These are phyloP conservation scores for Epicauta chinensis DNA, from an alignment of 1,140 invertebrate species.

Conservation along the genomic window DNA sequence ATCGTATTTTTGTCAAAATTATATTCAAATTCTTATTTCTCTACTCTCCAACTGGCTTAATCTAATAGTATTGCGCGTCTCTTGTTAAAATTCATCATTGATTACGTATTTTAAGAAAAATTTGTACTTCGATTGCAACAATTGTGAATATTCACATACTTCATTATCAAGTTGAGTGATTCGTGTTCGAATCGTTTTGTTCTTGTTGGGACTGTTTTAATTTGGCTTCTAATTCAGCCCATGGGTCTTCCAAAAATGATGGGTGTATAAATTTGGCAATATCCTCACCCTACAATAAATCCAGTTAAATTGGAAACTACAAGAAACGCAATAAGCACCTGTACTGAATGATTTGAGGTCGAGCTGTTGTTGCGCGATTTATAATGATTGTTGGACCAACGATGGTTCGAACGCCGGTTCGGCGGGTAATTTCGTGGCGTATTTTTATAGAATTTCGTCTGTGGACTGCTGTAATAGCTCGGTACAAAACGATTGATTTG, in stretches of 20 bases:
- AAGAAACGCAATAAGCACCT: background rate
- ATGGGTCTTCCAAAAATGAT: slow-evolving; percentile 15
- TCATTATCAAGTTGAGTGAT: too few species aligned
- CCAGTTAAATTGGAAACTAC: background rate
- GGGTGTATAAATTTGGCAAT: slow-evolving; percentile 14
- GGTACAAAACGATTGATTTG: slow-evolving; percentile 4
- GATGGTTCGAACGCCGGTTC: slow-evolving; percentile 1
- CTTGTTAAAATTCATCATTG: too few species aligned
- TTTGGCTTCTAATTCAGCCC: slow-evolving; percentile 10
- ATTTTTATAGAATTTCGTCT: slow-evolving; percentile 9
- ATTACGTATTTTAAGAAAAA: too few species aligned
- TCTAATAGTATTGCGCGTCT: too few species aligned
- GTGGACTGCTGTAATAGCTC: slow-evolving; percentile 14
- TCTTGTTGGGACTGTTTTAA: too few species aligned
- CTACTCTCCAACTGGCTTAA: too few species aligned
- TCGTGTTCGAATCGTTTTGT: too few species aligned
- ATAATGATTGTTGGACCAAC: slow-evolving; percentile 6
- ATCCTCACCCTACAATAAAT: slow-evolving; percentile 5
- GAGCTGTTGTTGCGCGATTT: slow-evolving; percentile 5
- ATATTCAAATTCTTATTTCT: too few species aligned
- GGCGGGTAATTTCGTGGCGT: slow-evolving; percentile 15
- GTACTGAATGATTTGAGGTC: slow-evolving; percentile 1
- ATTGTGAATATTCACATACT: too few species aligned
- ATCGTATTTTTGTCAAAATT: too few species aligned
- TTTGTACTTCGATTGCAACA: too few species aligned